These are phyloP conservation scores for Melanotaenia duboulayi DNA, from an alignment of 2,113 vertebrate species.

Conservation along the genomic window DNA sequence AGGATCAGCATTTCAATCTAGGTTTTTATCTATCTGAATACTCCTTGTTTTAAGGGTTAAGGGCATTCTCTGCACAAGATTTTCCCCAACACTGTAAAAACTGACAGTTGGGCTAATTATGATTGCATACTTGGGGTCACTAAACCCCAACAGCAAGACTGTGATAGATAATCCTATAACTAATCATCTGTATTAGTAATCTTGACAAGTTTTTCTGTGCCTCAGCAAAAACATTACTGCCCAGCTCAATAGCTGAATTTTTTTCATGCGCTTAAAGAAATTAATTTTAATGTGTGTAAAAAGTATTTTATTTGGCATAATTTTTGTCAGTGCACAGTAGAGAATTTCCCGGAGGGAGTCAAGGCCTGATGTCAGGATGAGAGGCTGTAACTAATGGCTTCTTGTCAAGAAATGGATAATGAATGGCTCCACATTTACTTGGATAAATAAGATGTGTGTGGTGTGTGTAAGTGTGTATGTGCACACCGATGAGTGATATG, in stretches of 20 bases:
- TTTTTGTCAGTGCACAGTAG: constrained; percentile 45
- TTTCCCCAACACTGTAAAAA: neutral
- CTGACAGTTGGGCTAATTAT: neutral
- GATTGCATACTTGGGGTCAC: neutral
- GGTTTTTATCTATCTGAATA: neutral
- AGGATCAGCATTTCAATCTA: neutral
- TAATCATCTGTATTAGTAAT: neutral
- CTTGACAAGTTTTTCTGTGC: neutral
- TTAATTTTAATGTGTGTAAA: constrained; percentile 18
- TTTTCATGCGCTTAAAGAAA: neutral
- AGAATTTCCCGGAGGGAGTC: constrained; percentile 40
- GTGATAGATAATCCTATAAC: neutral
- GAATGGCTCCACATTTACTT: constrained; percentile 63
- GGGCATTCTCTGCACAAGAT: neutral
- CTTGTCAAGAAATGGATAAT: constrained; percentile 68
- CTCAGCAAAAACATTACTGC: neutral
- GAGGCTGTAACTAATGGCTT: constrained; percentile 71
- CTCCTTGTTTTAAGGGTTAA: neutral
- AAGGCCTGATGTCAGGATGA: constrained; percentile 63
- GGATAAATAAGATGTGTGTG: constrained; percentile 70
- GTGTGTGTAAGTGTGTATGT: constrained; percentile 14
- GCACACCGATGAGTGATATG: constrained; percentile 40
- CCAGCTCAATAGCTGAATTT: constrained; percentile 1
- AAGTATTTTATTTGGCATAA: constrained; percentile 8
- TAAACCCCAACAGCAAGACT: neutral